Evolutionary conservation across 2,113 vertebrate species (phyloP), one percentile per base, ranked within the genome.

Genomic region (Clarias magur): DNA sequence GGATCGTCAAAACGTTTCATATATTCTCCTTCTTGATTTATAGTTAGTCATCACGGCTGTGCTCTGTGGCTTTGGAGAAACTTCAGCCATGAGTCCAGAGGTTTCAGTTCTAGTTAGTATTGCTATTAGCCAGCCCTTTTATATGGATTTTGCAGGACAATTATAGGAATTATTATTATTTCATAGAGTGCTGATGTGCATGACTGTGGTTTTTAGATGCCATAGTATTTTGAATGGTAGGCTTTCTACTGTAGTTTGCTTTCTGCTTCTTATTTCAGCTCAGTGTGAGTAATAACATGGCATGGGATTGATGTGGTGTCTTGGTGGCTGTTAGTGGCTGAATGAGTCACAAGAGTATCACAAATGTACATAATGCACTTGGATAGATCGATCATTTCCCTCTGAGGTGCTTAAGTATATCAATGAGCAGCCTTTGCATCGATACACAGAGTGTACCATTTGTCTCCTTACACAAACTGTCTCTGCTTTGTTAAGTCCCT

Each of bases 271-370:
- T 72, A 38, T 48, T 53, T 25, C 70, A 42, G 68, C 76, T 88
- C 86, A 25, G 53, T 80, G 63, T 38, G 63, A 65, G 76, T 90
- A 87, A 83, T 85, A 78, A 75, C 75, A 83, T 84, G 86, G 88
- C 72, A 83, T 57, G 80, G n/a, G 25, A 0, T 42, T 88, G 86
- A 89, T 86, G 80, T 38, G 62, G 80, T 89, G 62, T 76, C 89
- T 60, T 38, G 70, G 42, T 34, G 85, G 62, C 38, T 85, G 87
- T 91, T 85, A 90, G 82, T 88, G 38, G 11, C 82, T 53, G 67
- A 84, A 84, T 30, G 78, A 80, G 54, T 80, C 48, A 53, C 11
- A 3, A 85, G 48, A 57, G 30, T 34, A 42, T 85, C 54, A 73
- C 67, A 84, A 23, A 56, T 10, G 19, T 12, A 27, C 17, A 38